Evolutionary conservation across 2,888 invertebrate genomes (phyloP).

Genomic region (Gandaritis pyraliata): DNA sequence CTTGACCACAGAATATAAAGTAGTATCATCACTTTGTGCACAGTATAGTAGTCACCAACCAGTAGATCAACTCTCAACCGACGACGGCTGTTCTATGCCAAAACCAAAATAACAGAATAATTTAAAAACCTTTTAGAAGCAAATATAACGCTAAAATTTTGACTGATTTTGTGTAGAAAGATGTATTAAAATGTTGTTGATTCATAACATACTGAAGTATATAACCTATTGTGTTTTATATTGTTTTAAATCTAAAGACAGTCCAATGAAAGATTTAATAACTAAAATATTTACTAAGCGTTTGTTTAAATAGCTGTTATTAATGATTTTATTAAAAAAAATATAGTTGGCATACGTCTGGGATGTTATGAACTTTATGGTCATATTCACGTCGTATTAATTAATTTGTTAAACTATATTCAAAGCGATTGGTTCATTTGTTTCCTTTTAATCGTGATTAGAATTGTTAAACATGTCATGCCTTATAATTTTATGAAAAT

Average conservation of each 20-base stretch:
- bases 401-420: neutral
- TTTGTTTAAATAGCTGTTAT: too few species aligned
- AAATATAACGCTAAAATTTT: slow-evolving; percentile 49
- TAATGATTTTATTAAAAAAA: too few species aligned
- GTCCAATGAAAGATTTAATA: too few species aligned
- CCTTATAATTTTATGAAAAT: slow-evolving; percentile 25
- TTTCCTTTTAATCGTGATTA: slow-evolving; percentile 2
- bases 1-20: neutral
- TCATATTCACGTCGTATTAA: too few species aligned
- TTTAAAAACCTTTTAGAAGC: neutral
- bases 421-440: slow-evolving; percentile 1
- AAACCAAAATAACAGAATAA: neutral
- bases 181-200: slow-evolving; percentile 18
- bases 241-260: too few species aligned
- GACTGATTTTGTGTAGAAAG: slow-evolving; percentile 61
- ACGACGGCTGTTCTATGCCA: too few species aligned
- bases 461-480: slow-evolving; percentile 20
- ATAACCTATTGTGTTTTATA: too few species aligned
- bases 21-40: neutral
- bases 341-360: too few species aligned
- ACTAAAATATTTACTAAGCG: too few species aligned
- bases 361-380: too few species aligned
- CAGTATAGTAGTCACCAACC: neutral
- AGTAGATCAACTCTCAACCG: neutral
- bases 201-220: too few species aligned